Evolutionary conservation across 2,888 invertebrate genomes (phyloP).

Genomic region (Drosophila helvetica): DNA sequence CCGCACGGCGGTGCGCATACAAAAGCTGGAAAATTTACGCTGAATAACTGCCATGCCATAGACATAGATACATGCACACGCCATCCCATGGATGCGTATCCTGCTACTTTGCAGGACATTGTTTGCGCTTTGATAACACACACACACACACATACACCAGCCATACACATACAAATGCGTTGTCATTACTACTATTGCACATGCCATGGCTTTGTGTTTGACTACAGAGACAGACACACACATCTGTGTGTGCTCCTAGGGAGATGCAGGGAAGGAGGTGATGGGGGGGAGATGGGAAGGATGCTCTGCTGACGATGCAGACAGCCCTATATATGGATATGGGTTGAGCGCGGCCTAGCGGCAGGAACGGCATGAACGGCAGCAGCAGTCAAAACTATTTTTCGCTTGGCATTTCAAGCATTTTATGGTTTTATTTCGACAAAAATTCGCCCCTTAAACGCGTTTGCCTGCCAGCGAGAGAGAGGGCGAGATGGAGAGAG

Average conservation of each 20-base stretch:
- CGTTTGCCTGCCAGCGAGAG: conserved; percentile 61
- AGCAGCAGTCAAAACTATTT: conserved; percentile 74
- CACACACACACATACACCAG: conserved; percentile 24
- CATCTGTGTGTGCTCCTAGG: conserved; percentile 2
- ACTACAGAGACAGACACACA: conserved; percentile 37
- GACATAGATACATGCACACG: conserved; percentile 27
- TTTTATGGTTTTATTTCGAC: conserved; percentile 78
- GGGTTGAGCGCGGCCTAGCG: conserved; percentile 7
- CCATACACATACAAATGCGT: conserved; percentile 37
- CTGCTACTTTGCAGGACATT: conserved; percentile 79
- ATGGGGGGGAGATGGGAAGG: conserved; percentile 34
- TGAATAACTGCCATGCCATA: conserved; percentile 46
- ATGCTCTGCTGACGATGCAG: conserved; percentile 68
- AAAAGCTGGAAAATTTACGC: conserved; percentile 69
- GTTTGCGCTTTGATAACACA: conserved; percentile 75
- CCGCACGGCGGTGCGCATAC: conserved; percentile 75
- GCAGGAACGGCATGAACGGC: conserved; percentile 33
- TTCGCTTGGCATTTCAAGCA: conserved; percentile 78
- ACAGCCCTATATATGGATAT: conserved; percentile 26
- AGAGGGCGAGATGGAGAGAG: not conserved
- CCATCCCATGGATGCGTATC: conserved; percentile 63
- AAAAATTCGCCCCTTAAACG: conserved; percentile 74
- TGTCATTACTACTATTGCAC: conserved; percentile 74
- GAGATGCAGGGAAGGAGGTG: not conserved
- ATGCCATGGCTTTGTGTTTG: conserved; percentile 73